Conservation (phyloP, 2,888 invertebrate species). For the Ormia ochracea region DNA sequence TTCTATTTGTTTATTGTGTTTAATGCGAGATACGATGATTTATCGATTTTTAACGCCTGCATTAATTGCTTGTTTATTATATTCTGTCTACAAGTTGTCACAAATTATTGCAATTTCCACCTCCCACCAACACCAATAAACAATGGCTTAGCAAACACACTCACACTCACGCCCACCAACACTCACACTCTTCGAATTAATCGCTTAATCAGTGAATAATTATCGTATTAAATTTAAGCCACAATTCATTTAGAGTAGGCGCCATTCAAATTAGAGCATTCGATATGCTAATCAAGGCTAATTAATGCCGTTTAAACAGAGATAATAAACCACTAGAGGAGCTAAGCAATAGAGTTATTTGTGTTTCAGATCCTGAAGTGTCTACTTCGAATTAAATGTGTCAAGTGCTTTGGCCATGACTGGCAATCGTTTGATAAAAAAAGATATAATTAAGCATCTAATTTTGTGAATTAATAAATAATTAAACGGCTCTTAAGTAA, state of each 20-base stretch:
- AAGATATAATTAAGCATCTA: neutral
- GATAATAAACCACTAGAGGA: conserved; percentile 14
- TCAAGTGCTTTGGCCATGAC: neutral
- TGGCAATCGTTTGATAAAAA: neutral
- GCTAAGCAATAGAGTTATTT: conserved; percentile 20
- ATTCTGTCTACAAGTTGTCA: conserved; percentile 61
- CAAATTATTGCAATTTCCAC: conserved; percentile 59
- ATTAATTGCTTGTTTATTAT: conserved; percentile 51
- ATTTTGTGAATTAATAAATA: no score
- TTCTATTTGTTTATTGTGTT: conserved; percentile 22
- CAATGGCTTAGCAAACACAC: neutral
- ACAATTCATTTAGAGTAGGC: conserved; percentile 56
- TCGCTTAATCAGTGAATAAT: conserved; percentile 60
- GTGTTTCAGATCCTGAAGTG: conserved; percentile 31
- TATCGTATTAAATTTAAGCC: conserved; percentile 51
- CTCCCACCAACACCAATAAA: conserved; percentile 48
- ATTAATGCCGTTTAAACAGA: conserved; percentile 39
- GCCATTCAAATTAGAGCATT: conserved; percentile 59
- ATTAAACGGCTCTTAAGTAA: no score
- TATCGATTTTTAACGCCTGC: conserved; percentile 24
- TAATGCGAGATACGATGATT: conserved; percentile 42
- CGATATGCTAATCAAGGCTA: conserved; percentile 51
- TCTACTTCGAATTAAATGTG: neutral
- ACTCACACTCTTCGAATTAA: conserved; percentile 37
- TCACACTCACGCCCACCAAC: neutral